Conservation (phyloP, 2,113 vertebrate species). For the Lophura nycthemera region DNA sequence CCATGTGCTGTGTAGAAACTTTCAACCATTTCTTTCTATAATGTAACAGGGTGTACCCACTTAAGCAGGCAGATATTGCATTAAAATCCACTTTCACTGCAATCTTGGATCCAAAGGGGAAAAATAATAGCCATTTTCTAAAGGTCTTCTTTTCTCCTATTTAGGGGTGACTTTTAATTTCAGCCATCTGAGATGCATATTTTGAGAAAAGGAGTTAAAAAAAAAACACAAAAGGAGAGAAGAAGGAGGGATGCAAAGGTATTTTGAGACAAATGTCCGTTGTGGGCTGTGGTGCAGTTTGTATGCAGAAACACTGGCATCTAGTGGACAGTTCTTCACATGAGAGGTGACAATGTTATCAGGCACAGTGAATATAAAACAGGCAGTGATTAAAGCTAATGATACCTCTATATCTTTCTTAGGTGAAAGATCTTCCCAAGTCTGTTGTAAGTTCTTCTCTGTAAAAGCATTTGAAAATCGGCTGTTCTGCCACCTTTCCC, state of each 20-base stretch:
- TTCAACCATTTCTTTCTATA: slow-evolving; percentile 21
- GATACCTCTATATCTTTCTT: background rate
- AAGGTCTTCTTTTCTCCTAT: background rate
- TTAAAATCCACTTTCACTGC: background rate
- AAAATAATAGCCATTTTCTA: background rate
- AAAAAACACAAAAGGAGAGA: background rate
- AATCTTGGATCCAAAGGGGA: background rate
- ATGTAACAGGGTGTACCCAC: background rate
- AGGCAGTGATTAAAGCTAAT: background rate
- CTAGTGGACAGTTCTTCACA: slow-evolving; percentile 69
- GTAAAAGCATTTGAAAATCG: background rate
- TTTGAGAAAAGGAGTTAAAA: background rate
- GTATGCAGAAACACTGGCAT: slow-evolving; percentile 78
- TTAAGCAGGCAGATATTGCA: slow-evolving; percentile 8
- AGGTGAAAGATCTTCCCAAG: background rate
- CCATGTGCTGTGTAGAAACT: slow-evolving; percentile 23
- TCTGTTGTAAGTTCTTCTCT: background rate
- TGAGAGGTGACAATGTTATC: background rate
- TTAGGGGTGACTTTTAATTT: slow-evolving; percentile 36
- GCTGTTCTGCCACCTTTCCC: background rate
- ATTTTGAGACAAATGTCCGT: background rate
- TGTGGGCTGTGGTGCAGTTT: background rate
- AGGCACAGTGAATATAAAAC: background rate
- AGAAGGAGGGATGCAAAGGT: background rate
- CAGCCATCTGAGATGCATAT: background rate